Conservation (phyloP, 2,797 vertebrate genomes). For the Galagoides demidoff region DNA sequence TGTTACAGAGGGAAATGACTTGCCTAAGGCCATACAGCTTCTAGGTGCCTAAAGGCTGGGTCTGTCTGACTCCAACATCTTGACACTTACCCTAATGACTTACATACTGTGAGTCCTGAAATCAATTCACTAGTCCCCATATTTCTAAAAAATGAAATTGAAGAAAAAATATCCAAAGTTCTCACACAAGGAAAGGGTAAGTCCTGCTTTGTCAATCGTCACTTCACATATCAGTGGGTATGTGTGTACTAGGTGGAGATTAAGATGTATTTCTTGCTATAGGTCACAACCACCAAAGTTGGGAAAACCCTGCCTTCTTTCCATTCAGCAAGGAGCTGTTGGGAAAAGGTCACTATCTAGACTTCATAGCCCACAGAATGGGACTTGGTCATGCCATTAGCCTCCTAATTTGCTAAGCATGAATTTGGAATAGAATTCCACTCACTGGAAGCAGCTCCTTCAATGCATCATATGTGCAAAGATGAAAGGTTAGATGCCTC, state of each 20-base stretch:
- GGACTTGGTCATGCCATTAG: background rate
- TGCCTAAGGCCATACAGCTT: background rate
- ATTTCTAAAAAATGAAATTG: background rate
- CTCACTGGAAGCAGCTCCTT: background rate
- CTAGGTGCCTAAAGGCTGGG: background rate
- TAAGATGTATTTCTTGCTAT: background rate
- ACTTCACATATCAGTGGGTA: background rate
- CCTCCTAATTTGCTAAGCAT: background rate
- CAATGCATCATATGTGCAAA: background rate
- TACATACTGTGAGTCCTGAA: background rate
- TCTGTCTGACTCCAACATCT: background rate
- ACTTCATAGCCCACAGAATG: background rate
- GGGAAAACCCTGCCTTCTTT: background rate
- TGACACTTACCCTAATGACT: background rate
- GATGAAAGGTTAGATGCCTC: background rate
- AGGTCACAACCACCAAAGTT: background rate
- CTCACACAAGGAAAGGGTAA: slow-evolving; percentile 23
- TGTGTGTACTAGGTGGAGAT: background rate
- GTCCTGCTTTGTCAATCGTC: background rate
- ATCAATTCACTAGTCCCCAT: background rate
- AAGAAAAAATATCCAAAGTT: background rate
- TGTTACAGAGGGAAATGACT: background rate
- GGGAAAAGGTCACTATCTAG: background rate
- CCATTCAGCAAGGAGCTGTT: background rate
- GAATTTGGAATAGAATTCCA: background rate